Evolutionary conservation across 2,113 vertebrate genomes (phyloP), one percentile per base, ranked within the genome.

Genomic region (Muscicapa adusta): DNA sequence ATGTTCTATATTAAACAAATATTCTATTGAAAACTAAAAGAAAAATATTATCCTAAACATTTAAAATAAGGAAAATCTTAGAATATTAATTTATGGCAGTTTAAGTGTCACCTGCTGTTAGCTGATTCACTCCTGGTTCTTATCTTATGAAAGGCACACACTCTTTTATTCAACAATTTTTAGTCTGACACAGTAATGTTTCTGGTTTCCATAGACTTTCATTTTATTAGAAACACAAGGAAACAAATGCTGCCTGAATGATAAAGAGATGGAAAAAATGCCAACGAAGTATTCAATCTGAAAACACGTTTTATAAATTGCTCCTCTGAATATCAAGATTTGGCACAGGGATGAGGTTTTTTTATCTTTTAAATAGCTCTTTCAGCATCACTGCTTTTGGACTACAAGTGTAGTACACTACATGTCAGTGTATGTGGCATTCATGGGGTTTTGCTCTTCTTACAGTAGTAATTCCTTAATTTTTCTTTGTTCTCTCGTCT

Each of bases 211-310:
- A 72, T 62, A 43, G 63, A 50, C 65, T 74, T 77, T 85, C 23
- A 31, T 76, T 93, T 91, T 93, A 70, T 70, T 77, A 50, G n/a
- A 88, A 95, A 80, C 72, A 90, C 72, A 58, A 73, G 65, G 75
- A 80, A 92, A 86, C 28, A 81, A 86, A 91, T 86, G 88, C 45
- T 85, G 57, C 51, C 51, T 71, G 79, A 90, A 91, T 74, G 43
- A 91, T 48, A 94, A 84, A 89, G 61, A 47, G 51, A 40, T 67
- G 12, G 53, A 91, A 92, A 84, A n/a, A 86, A 81, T 36, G 36
- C 34, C 72, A 71, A 74, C 1, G 0, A 75, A 77, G 13, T n/a
- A 90, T 61, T 74, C 47, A 36, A 2, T 62, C 26, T 63, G 61
- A 94, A 92, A 82, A 24, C 56, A 62, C 0, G 0, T 67, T 92